These are phyloP conservation scores for Actias luna DNA, from an alignment of 2,888 invertebrate genomes.

Conservation along the genomic window DNA sequence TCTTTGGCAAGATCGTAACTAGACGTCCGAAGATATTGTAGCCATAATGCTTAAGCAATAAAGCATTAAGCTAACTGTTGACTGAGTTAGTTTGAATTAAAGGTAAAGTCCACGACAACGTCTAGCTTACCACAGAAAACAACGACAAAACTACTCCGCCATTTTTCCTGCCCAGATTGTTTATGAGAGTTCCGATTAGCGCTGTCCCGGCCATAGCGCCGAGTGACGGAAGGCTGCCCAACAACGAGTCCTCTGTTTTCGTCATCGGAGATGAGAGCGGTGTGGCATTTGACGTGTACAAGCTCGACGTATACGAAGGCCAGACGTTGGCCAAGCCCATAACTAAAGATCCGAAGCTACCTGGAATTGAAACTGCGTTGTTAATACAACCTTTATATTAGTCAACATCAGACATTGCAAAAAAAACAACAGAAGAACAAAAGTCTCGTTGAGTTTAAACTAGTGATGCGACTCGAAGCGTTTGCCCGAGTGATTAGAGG, in stretches of 20 bases:
- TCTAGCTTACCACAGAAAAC: slow-evolving; percentile 67
- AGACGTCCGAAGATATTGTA: no score
- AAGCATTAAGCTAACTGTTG: no score
- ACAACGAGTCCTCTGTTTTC: slow-evolving; percentile 71
- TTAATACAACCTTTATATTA: no score
- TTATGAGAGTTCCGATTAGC: slow-evolving; percentile 66
- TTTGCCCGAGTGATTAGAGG: no score
- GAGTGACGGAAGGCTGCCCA: slow-evolving; percentile 79
- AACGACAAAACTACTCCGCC: slow-evolving; percentile 75
- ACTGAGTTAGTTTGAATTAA: background rate
- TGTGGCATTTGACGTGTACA: slow-evolving; percentile 59
- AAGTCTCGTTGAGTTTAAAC: no score
- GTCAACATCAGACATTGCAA: no score
- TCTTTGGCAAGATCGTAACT: no score
- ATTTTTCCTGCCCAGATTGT: slow-evolving; percentile 77
- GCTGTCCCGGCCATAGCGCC: slow-evolving; percentile 77
- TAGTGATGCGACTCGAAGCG: no score
- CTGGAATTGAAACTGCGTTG: no score
- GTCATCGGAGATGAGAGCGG: slow-evolving; percentile 69
- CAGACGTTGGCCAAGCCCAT: slow-evolving; percentile 75
- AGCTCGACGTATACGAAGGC: slow-evolving; percentile 80
- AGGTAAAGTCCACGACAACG: background rate
- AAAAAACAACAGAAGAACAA: no score
- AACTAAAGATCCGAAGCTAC: slow-evolving; percentile 48
- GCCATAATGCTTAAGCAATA: no score